phyloP scores from a whole-genome alignment of 2,888 invertebrate species.

The Kryphioiulus occultus region DNA sequence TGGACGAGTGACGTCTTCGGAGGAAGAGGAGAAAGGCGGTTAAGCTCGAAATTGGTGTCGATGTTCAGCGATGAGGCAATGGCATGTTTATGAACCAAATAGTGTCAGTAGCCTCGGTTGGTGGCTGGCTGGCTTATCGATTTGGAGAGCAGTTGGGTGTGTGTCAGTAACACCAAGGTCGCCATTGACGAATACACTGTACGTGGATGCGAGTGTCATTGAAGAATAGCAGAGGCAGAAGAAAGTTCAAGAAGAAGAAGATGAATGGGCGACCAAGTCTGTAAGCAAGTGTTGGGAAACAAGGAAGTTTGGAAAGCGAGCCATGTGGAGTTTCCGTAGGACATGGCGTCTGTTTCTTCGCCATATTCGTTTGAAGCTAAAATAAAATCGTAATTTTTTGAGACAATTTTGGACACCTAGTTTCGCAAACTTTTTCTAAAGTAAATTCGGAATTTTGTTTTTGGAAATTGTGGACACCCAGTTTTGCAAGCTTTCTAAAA shows the following conservation, averaged over 20 bases:
- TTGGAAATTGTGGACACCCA: no score
- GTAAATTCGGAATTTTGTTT: no score
- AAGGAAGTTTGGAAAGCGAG: neutral
- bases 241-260: neutral
- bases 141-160: slow-evolving; percentile 8
- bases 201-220: neutral
- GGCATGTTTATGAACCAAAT: neutral
- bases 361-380: no score
- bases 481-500: no score
- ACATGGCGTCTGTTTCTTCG: no score
- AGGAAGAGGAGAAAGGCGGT: neutral
- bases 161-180: slow-evolving; percentile 45
- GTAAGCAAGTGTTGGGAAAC: neutral
- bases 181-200: neutral
- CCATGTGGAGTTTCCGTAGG: neutral
- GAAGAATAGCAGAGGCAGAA: neutral
- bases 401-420: no score
- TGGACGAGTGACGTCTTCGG: neutral
- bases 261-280: neutral
- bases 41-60: neutral
- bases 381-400: no score
- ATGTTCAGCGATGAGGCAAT: slow-evolving; percentile 9
- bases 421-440: no score
- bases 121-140: slow-evolving; percentile 41
- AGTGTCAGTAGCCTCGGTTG: slow-evolving; percentile 29